Percentiles rank a stretch among this genome's conserved stretches.
Conservation (phyloP, 2,888 invertebrate species). For the Macropis europaea region DNA sequence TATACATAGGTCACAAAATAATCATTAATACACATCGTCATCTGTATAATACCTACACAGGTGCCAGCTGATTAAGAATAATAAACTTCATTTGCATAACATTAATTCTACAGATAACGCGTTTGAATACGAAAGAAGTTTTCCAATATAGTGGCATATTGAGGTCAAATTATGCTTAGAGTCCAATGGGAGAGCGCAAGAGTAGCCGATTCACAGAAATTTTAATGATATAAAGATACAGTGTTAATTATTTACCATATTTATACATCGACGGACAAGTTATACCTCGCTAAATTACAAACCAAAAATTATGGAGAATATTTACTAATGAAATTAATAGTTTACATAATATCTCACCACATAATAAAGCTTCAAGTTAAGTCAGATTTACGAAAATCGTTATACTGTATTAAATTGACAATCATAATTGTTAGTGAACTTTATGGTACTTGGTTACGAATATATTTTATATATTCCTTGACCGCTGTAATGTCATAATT, state of each 20-base stretch:
- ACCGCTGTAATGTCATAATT: slow-evolving; percentile 26
- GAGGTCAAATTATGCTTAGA: slow-evolving; percentile 18
- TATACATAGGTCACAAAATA: slow-evolving; percentile 21
- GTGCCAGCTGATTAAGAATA: slow-evolving; percentile 34
- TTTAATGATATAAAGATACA: slow-evolving; percentile 46
- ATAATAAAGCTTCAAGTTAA: slow-evolving; percentile 19
- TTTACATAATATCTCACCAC: slow-evolving; percentile 1
- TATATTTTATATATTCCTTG: slow-evolving; percentile 36
- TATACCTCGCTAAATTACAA: slow-evolving; percentile 14
- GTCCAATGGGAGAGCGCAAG: slow-evolving; percentile 32
- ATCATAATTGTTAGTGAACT: slow-evolving; percentile 30
- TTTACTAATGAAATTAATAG: slow-evolving; percentile 14
- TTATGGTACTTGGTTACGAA: slow-evolving; percentile 29
- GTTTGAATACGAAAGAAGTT: slow-evolving; percentile 29
- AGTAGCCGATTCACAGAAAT: slow-evolving; percentile 30
- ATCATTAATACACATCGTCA: slow-evolving; percentile 11
- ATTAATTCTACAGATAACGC: slow-evolving; percentile 29
- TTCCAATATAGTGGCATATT: background rate
- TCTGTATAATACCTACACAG: slow-evolving; percentile 22
- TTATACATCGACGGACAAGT: slow-evolving; percentile 35
- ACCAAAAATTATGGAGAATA: slow-evolving; percentile 11
- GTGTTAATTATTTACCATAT: slow-evolving; percentile 40
- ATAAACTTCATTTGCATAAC: slow-evolving; percentile 18
- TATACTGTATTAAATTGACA: slow-evolving; percentile 11
- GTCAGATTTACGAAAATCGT: slow-evolving; percentile 25